Evolutionary conservation across 92 coral and sea anemone genomes (phyloP).

Genomic region (Blastomussa wellsi): DNA sequence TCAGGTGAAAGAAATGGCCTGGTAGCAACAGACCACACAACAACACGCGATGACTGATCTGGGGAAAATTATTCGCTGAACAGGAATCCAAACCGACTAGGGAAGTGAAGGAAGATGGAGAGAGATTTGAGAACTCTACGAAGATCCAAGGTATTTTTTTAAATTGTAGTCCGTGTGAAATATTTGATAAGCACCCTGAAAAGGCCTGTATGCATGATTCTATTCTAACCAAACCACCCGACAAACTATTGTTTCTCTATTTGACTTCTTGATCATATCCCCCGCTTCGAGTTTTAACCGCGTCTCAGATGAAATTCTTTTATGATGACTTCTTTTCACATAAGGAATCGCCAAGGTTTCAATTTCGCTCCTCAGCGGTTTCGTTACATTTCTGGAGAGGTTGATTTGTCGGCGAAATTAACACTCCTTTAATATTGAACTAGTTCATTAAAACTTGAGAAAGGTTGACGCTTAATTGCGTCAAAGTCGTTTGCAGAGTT

Average conservation of each 20-base stretch:
- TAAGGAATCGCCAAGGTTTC: background rate
- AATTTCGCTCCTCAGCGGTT: background rate
- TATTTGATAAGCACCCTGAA: background rate
- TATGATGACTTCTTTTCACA: background rate
- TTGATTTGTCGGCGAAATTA: background rate
- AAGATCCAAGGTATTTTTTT: constrained; percentile 72
- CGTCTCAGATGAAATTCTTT: background rate
- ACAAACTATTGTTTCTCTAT: background rate
- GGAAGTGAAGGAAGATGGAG: constrained; percentile 62
- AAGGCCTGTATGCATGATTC: background rate
- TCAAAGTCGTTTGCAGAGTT: background rate
- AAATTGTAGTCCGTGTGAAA: background rate
- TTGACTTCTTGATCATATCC: background rate
- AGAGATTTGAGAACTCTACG: constrained; percentile 88
- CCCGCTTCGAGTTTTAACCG: background rate
- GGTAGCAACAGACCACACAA: constrained; percentile 26
- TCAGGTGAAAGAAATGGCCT: constrained; percentile 13
- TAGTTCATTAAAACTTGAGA: background rate
- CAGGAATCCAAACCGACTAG: background rate
- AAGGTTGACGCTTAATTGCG: background rate
- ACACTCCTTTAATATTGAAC: background rate
- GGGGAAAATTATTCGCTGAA: background rate
- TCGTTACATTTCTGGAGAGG: constrained; percentile 9
- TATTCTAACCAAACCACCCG: background rate
- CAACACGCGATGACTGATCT: constrained; percentile 3